Evolutionary conservation across 2,888 invertebrate species (phyloP).

Genomic region (Tachystola acroxantha): DNA sequence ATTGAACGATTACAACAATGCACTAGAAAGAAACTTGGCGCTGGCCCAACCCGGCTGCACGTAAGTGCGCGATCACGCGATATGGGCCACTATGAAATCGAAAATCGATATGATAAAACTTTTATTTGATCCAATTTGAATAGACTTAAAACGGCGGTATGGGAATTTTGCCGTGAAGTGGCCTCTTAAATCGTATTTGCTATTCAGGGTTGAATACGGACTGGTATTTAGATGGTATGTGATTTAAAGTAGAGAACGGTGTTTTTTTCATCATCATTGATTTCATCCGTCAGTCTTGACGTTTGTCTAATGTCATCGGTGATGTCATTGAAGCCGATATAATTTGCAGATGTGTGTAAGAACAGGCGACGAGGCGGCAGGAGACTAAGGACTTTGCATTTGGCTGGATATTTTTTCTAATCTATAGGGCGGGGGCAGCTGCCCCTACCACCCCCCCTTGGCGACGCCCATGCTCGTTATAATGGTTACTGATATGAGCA

Average conservation of each 20-base stretch:
- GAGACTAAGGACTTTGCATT: too few relatives aligned
- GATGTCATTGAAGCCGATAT: too few relatives aligned
- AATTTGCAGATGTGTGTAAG: too few relatives aligned
- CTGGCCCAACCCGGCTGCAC: conserved; percentile 36
- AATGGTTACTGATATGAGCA: too few relatives aligned
- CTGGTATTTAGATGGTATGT: background rate
- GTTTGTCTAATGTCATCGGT: too few relatives aligned
- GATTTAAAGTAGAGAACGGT: too few relatives aligned
- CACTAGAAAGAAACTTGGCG: conserved; percentile 44
- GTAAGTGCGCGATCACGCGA: conserved; percentile 39
- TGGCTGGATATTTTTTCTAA: too few relatives aligned
- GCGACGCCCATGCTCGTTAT: too few relatives aligned
- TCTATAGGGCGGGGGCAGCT: too few relatives aligned
- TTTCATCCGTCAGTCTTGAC: too few relatives aligned
- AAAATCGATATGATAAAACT: conserved; percentile 59
- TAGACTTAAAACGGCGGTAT: conserved; percentile 29
- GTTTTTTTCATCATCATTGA: background rate
- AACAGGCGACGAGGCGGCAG: too few relatives aligned
- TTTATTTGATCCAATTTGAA: conserved; percentile 66
- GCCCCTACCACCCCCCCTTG: too few relatives aligned
- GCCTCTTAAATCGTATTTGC: conserved; percentile 6
- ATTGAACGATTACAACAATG: conserved; percentile 35
- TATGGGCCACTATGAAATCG: conserved; percentile 30
- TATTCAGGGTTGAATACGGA: background rate
- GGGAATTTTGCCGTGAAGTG: conserved; percentile 15